phyloP scores from a whole-genome alignment of 1,140 invertebrate genomes.

The Akabosia matsudoensis region DNA sequence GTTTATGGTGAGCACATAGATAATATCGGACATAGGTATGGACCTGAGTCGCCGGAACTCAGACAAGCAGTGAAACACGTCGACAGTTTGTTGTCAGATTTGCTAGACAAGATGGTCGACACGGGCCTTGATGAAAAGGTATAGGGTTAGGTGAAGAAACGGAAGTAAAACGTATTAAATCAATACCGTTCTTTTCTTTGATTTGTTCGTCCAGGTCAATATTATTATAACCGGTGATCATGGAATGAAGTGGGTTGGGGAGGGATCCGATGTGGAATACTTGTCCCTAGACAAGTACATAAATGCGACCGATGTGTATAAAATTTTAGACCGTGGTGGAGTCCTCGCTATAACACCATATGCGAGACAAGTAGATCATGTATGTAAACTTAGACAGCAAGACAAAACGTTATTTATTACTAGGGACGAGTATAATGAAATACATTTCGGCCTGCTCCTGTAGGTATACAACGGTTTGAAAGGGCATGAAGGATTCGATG shows the following conservation, averaged over 20 bases:
- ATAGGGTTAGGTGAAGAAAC: too few relatives aligned
- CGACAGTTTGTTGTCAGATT: constrained; percentile 47
- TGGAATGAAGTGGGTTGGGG: constrained; percentile 52
- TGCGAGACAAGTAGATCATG: constrained; percentile 43
- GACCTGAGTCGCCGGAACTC: constrained; percentile 49
- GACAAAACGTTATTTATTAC: too few relatives aligned
- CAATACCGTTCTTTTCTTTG: too few relatives aligned
- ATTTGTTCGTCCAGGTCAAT: too few relatives aligned
- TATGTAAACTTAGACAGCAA: too few relatives aligned
- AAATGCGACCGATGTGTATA: constrained; percentile 46
- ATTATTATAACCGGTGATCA: constrained; percentile 55
- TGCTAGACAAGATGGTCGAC: constrained; percentile 47
- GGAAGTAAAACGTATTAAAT: too few relatives aligned
- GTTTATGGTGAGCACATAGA: constrained; percentile 49
- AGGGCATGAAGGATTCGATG: constrained; percentile 46
- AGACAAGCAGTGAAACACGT: constrained; percentile 48
- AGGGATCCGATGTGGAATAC: constrained; percentile 35
- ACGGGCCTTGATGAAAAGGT: constrained; percentile 48
- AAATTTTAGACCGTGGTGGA: constrained; percentile 49
- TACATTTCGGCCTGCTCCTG: not conserved
- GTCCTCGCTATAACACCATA: constrained; percentile 50
- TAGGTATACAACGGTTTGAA: constrained; percentile 50
- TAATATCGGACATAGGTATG: constrained; percentile 50
- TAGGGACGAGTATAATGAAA: too few relatives aligned
- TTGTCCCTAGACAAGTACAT: constrained; percentile 50